These are phyloP conservation scores for Notospermus geniculatus DNA, from an alignment of 1,140 invertebrate genomes.

Conservation along the genomic window DNA sequence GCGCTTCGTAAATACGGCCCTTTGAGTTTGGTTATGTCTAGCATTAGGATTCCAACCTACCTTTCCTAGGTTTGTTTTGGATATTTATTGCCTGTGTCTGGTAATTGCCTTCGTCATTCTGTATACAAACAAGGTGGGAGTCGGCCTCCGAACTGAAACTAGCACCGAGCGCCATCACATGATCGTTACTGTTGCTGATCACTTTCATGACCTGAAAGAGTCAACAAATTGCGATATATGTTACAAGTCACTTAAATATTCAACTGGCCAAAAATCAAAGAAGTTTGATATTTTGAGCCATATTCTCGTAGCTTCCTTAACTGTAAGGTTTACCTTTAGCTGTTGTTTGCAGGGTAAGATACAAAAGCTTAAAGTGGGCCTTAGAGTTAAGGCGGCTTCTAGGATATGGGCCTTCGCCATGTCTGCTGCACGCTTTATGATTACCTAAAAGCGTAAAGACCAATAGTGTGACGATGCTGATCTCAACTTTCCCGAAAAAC, in stretches of 20 bases:
- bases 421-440: too few relatives aligned
- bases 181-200: constrained; percentile 78
- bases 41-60: constrained; percentile 51
- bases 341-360: too few relatives aligned
- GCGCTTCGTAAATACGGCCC: neutral
- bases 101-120: constrained; percentile 71
- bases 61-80: constrained; percentile 75
- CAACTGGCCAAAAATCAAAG: too few relatives aligned
- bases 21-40: neutral
- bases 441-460: constrained; percentile 56
- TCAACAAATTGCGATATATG: too few relatives aligned
- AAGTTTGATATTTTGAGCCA: too few relatives aligned
- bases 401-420: too few relatives aligned
- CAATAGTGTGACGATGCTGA: neutral
- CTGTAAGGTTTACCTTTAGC: too few relatives aligned
- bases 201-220: constrained; percentile 71
- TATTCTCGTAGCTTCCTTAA: too few relatives aligned
- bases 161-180: constrained; percentile 79
- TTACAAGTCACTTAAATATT: too few relatives aligned
- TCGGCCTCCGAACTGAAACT: constrained; percentile 79
- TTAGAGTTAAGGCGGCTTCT: too few relatives aligned
- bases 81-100: constrained; percentile 87
- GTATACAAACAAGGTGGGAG: constrained; percentile 85
- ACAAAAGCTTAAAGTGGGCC: too few relatives aligned
- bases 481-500: constrained; percentile 14